Conservation (phyloP, 2,888 invertebrate genomes). For the Slavum lentiscoides region DNA sequence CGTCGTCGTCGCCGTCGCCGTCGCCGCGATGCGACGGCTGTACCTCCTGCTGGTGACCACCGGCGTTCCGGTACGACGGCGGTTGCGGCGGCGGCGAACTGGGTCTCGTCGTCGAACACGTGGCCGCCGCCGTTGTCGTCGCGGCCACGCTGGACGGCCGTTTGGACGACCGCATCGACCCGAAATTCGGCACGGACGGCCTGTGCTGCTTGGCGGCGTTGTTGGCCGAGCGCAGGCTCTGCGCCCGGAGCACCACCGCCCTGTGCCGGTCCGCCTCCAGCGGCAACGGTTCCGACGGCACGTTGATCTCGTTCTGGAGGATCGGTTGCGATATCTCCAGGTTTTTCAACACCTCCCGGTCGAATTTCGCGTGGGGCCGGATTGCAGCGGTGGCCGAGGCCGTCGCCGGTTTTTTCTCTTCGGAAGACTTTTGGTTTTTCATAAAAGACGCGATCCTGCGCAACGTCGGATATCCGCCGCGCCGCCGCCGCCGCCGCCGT, state of each 20-base stretch:
- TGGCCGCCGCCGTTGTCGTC: slow-evolving; percentile 63
- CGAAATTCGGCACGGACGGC: slow-evolving; percentile 74
- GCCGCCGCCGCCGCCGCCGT: slow-evolving; percentile 58
- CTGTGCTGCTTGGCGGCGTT: slow-evolving; percentile 62
- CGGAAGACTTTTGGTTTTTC: slow-evolving; percentile 37
- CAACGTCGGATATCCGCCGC: slow-evolving; percentile 60
- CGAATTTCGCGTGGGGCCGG: slow-evolving; percentile 61
- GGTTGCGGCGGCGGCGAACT: background rate
- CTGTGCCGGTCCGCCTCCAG: slow-evolving; percentile 65
- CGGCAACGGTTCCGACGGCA: slow-evolving; percentile 66
- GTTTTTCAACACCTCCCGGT: slow-evolving; percentile 73
- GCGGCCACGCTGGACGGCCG: slow-evolving; percentile 76
- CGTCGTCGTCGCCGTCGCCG: slow-evolving; percentile 17
- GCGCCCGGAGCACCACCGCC: slow-evolving; percentile 73
- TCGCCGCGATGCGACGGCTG: background rate
- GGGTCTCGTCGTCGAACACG: background rate
- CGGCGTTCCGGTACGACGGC: background rate
- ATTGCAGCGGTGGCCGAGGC: background rate
- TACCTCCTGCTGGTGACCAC: background rate
- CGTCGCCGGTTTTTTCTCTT: slow-evolving; percentile 61
- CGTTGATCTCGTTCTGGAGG: slow-evolving; percentile 70
- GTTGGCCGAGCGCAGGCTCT: slow-evolving; percentile 75
- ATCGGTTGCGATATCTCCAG: slow-evolving; percentile 85
- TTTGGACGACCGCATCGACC: slow-evolving; percentile 76
- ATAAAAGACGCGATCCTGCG: slow-evolving; percentile 61